Percentiles rank a stretch among this genome's conserved stretches.
These are phyloP conservation scores for Rhagium mordax DNA, from an alignment of 2,888 invertebrate genomes.

Conservation along the genomic window DNA sequence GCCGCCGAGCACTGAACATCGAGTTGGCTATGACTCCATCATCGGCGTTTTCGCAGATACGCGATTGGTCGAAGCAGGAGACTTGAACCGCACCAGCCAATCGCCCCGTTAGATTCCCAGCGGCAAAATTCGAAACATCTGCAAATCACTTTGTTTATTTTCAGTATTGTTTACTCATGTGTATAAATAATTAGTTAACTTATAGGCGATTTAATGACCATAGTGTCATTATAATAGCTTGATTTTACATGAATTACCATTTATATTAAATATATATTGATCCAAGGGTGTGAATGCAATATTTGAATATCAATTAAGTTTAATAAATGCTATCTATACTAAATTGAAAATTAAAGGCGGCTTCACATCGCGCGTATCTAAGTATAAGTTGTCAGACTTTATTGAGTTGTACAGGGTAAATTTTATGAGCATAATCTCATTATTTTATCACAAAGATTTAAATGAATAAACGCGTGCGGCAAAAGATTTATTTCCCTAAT, in stretches of 20 bases:
- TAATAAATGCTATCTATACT: not conserved
- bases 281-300: not conserved
- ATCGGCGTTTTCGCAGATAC: constrained; percentile 43
- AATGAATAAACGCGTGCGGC: too few relatives aligned
- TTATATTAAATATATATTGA: not conserved
- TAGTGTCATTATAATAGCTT: not conserved
- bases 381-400: not conserved
- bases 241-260: not conserved
- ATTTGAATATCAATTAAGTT: constrained; percentile 2
- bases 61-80: constrained; percentile 60
- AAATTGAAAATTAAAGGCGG: not conserved
- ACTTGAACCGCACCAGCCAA: constrained; percentile 68
- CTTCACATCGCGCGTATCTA: not conserved
- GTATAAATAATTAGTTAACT: constrained; percentile 29
- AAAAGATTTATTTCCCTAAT: too few relatives aligned
- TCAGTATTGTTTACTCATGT: constrained; percentile 29
- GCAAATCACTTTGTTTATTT: constrained; percentile 38
- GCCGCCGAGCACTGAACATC: constrained; percentile 69
- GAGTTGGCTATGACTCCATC: constrained; percentile 66
- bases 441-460: too few relatives aligned
- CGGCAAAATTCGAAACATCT: constrained; percentile 66
- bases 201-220: constrained; percentile 19
- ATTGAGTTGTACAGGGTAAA: not conserved
- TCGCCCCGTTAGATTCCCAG: constrained; percentile 63
- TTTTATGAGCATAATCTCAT: too few relatives aligned